phyloP scores from a whole-genome alignment of 2,888 invertebrate species.

The Acrobasis suavella region DNA sequence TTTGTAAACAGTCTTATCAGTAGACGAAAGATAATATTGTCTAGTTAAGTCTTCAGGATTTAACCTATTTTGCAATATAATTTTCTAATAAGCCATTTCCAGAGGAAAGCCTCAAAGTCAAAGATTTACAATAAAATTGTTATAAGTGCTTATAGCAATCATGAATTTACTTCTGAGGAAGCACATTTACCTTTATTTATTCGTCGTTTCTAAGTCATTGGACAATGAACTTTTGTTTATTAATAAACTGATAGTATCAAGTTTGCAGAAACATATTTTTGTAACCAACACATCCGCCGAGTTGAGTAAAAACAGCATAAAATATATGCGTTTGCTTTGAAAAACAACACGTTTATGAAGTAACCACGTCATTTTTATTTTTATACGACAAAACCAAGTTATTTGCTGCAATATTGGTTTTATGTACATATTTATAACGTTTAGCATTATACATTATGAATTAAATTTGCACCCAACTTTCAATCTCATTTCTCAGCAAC shows the following conservation, averaged over 20 bases:
- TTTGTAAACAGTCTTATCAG: too few species aligned
- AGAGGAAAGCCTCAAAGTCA: too few species aligned
- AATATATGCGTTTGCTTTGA: not conserved
- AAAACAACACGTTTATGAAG: constrained; percentile 2
- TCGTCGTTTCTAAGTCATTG: not conserved
- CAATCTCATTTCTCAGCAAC: too few species aligned
- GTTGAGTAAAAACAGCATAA: not conserved
- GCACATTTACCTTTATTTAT: not conserved
- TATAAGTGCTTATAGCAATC: not conserved
- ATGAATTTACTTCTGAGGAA: not conserved
- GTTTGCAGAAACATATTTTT: not conserved
- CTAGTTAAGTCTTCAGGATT: too few species aligned
- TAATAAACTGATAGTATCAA: constrained; percentile 1
- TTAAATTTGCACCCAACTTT: too few species aligned
- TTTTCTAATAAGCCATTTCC: too few species aligned
- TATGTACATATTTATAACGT: not conserved
- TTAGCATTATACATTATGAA: too few species aligned
- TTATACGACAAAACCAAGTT: not conserved
- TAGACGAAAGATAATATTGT: too few species aligned
- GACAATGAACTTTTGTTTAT: constrained; percentile 2
- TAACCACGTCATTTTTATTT: not conserved
- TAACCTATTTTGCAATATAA: too few species aligned
- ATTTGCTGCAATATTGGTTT: not conserved
- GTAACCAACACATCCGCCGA: constrained; percentile 3
- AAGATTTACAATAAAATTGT: too few species aligned